Base-by-base conservation (phyloP, 2,888 invertebrate species). In the Rotaria socialis region DNA sequence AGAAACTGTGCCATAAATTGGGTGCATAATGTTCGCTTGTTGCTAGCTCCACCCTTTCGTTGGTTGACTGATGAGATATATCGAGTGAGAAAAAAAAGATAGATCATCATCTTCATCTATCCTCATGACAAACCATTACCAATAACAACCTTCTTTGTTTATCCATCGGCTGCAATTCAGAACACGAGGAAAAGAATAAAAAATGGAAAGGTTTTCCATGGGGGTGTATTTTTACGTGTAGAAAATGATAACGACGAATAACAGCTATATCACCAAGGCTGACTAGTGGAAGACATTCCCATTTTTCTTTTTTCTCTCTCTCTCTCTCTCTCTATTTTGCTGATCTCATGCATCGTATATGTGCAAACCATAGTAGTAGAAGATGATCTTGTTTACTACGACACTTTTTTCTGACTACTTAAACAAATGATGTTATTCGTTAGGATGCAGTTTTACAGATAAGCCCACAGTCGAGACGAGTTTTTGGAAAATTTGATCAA, bases 61-160 rank as follows among this genome's bases (percentile, higher is more conserved):
- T 35, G 35, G 16, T 16, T 35, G 35, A 67, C 16, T 67, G 67
- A 67, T 67, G 27, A 35, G 67, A 67, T 67, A 2, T 35, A 67
- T 67, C 35, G 35, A 67, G 35, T 35, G 35, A 67, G 35, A 67
- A 67, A 35, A 35, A 35, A 2, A 35, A 67, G 67, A 67, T 67
- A 35, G 67, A 67, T 67, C 35, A 41, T 41, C 67, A 67, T 35
- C 67, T 35, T 55, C 55, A 19, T 67, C 35, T 35, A 41, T 67
- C 67, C 3, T 35, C 67, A 67, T 55, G 22, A 55, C 55, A 55
- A 55, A 55, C 4, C 55, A 55, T 19, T 27, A 27, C 27, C 27
- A 67, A 67, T 27, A 67, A 35, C 67, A 67, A 67, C 67, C 35
- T 67, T 67, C 22, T 67, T 67, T 67, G 67, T 67, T 67, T 67